Base-by-base conservation (phyloP, 2,113 vertebrate genomes). In the Cephalopholis sonnerati region DNA sequence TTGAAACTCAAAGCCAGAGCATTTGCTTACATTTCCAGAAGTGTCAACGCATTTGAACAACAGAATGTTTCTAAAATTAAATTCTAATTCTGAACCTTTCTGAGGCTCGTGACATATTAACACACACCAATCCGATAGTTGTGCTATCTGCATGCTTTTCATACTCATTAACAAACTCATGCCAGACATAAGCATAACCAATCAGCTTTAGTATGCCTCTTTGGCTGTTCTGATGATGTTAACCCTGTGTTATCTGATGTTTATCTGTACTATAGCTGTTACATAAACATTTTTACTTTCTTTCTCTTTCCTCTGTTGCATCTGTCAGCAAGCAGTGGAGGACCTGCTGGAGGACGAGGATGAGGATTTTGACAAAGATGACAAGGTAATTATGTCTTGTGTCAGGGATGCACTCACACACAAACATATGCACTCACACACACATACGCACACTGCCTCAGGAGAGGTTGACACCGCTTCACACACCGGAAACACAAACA, bases 331-430 rank as follows among this genome's bases (percentile, higher is more conserved):
- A 97, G 97, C 97, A 83, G 94, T 99, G 96, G 98, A 98, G 96
- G 98, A 98, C 96, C 96, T 99, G 94, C 91, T 99, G 93, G 97
- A 97, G 96, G 98, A 98, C 82, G 98, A 99, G 92, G 98, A 99
- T 86, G 98, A 99, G 94, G 98, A 99, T 87, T 97, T 97, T 96
- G 98, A 99, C 96, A 99, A 96, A 97, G 98, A 98, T 96, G 98
- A 99, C 97, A 99, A 99, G 98, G 98, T 99, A 98, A 98, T 98
- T 97, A 98, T 97, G 94, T 96, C 94, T 95, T 90, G 91, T 94
- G 93, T 93, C 95, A 95, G 87, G 94, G 95, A 96, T 76, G 58
- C 74, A 84, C 58, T 67, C 63, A 32, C 54, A 77, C 71, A 71
- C 54, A 65, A 57, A 74, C 77, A 41, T 59, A 29, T n/a, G 32